Conservation (phyloP, 2,113 vertebrate species). For the Toxotes jaculatrix region DNA sequence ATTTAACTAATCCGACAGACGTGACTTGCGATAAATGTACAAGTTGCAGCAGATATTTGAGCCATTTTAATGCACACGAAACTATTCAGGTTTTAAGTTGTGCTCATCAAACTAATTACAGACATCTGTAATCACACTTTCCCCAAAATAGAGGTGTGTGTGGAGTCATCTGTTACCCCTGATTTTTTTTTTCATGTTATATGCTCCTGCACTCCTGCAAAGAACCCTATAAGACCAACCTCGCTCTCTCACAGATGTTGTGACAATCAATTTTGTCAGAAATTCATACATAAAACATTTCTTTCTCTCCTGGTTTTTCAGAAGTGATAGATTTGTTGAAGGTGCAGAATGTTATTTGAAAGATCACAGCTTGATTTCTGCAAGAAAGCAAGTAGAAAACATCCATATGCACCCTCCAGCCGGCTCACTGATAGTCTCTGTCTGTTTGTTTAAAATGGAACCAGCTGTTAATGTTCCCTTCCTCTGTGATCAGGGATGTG, state of each 20-base stretch:
- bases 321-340: conserved; percentile 17
- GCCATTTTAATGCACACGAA: not conserved
- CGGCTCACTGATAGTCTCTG: conserved; percentile 25
- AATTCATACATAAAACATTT: conserved; percentile 13
- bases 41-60: not conserved
- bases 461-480: conserved; percentile 51
- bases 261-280: conserved; percentile 18
- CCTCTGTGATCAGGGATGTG: conserved; percentile 35
- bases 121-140: not conserved
- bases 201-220: not conserved
- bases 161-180: not conserved
- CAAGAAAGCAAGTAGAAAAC: conserved; percentile 33
- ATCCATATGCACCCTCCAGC: conserved; percentile 27
- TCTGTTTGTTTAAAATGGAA: conserved; percentile 39
- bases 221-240: not conserved
- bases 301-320: not conserved
- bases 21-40: not conserved
- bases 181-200: not conserved
- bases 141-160: not conserved
- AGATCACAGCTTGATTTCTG: conserved; percentile 43
- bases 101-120: not conserved
- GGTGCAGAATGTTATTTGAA: conserved; percentile 23
- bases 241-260: not conserved
- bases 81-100: not conserved
- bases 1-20: conserved; percentile 3